Percentiles rank a stretch among this genome's conserved stretches.
phyloP scores from a whole-genome alignment of 2,113 vertebrate species.

The Fregetta grallaria region DNA sequence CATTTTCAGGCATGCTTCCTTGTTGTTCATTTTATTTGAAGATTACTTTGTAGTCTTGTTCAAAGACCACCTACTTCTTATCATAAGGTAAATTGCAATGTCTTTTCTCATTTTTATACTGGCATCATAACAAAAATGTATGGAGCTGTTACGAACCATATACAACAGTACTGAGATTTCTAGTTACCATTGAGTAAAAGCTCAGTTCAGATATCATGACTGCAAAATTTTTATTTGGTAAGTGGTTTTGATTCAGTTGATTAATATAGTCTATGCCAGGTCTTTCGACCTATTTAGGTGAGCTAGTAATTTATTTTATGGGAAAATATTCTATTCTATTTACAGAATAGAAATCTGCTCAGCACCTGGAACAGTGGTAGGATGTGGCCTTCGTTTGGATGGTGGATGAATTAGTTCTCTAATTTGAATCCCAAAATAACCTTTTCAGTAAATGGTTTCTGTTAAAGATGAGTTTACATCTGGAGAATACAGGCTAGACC shows the following conservation, averaged over 20 bases:
- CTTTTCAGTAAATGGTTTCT: background rate
- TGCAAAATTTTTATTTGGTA: background rate
- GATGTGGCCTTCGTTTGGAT: background rate
- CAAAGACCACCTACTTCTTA: slow-evolving; percentile 25
- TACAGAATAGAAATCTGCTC: background rate
- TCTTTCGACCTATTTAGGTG: background rate
- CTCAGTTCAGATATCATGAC: background rate
- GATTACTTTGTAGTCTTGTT: slow-evolving; percentile 46
- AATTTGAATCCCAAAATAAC: background rate
- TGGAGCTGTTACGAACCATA: background rate
- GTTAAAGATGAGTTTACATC: background rate
- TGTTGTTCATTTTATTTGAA: background rate
- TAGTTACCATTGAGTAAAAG: background rate
- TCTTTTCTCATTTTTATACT: background rate
- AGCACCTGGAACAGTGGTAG: background rate
- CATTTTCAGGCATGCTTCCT: background rate
- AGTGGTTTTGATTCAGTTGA: background rate
- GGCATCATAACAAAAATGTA: background rate
- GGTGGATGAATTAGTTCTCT: background rate
- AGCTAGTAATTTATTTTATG: background rate
- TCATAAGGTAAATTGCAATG: background rate
- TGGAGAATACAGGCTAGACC: background rate
- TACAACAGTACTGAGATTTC: background rate
- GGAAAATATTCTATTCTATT: background rate
- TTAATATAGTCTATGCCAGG: background rate